A percentile compares a stretch with the other conserved stretches of the same genome.
These are phyloP conservation scores for Sardina pilchardus DNA, from an alignment of 2,113 vertebrate genomes.

Conservation along the genomic window DNA sequence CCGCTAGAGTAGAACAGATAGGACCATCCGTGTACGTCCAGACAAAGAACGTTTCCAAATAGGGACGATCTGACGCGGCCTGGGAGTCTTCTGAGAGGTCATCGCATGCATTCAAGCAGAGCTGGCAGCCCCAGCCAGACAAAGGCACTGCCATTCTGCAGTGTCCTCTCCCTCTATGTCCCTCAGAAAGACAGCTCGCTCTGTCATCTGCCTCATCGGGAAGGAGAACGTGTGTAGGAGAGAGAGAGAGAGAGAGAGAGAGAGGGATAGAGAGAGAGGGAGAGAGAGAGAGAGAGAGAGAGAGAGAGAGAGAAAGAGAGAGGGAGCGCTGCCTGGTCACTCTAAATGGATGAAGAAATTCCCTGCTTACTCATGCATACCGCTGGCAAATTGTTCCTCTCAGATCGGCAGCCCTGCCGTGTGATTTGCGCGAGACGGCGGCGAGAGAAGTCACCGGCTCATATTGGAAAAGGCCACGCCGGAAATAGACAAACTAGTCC, in stretches of 20 bases:
- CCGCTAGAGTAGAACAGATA: not conserved
- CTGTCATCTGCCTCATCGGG: constrained; percentile 41
- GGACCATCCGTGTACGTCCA: not conserved
- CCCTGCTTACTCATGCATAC: constrained; percentile 75
- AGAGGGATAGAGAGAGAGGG: constrained; percentile 26
- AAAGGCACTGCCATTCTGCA: constrained; percentile 12
- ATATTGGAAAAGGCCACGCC: constrained; percentile 65
- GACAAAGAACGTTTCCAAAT: not conserved
- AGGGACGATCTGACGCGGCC: constrained; percentile 51
- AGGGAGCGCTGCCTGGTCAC: constrained; percentile 64
- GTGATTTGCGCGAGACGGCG: constrained; percentile 68
- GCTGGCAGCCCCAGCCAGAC: constrained; percentile 25
- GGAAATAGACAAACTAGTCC: constrained; percentile 61
- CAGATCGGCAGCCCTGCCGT: constrained; percentile 56
- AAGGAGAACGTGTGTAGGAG: not conserved
- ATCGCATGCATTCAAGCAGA: constrained; percentile 35
- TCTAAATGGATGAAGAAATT: constrained; percentile 73
- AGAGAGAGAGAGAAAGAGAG: not conserved
- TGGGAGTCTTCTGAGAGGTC: constrained; percentile 42
- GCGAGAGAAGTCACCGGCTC: constrained; percentile 59
- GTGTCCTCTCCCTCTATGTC: constrained; percentile 11
- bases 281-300: constrained; percentile 14
- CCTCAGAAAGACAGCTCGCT: not conserved
- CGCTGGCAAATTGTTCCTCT: constrained; percentile 73
- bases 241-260: not conserved